Conservation (phyloP, 2,797 vertebrate species). For the Xenops minutus region DNA sequence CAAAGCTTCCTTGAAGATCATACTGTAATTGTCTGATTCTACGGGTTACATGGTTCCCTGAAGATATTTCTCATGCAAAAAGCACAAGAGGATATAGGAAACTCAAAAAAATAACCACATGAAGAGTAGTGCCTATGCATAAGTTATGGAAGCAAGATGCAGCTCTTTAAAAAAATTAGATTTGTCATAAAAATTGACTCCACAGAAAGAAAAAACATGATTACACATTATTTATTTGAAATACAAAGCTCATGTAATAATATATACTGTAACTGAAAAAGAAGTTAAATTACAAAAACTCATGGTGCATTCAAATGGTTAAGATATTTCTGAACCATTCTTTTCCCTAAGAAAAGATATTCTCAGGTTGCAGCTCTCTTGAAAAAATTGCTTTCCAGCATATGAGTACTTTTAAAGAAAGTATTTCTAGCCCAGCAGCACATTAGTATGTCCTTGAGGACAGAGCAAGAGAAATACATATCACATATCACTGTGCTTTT, state of each 20-base stretch:
- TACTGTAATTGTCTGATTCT: neutral
- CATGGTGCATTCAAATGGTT: slow-evolving; percentile 13
- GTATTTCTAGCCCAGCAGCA: slow-evolving; percentile 45
- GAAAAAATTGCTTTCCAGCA: slow-evolving; percentile 8
- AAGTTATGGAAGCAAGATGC: neutral
- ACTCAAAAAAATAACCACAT: neutral
- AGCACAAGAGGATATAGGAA: neutral
- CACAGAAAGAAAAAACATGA: neutral
- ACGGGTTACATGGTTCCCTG: neutral
- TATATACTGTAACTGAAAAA: neutral
- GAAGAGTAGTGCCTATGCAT: neutral
- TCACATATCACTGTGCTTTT: neutral
- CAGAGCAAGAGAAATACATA: slow-evolving; percentile 14
- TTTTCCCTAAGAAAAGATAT: slow-evolving; percentile 25
- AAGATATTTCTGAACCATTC: slow-evolving; percentile 30
- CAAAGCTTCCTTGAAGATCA: neutral
- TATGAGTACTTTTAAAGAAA: slow-evolving; percentile 36
- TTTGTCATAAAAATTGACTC: neutral
- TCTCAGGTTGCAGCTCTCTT: slow-evolving; percentile 52
- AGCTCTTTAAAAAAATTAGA: neutral
- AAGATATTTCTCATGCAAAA: neutral
- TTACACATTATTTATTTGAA: neutral
- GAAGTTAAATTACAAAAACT: neutral
- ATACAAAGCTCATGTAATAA: neutral
- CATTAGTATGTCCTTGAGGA: slow-evolving; percentile 47